Evolutionary conservation across 2,113 vertebrate species (phyloP).

Genomic region (Scalopus aquaticus): DNA sequence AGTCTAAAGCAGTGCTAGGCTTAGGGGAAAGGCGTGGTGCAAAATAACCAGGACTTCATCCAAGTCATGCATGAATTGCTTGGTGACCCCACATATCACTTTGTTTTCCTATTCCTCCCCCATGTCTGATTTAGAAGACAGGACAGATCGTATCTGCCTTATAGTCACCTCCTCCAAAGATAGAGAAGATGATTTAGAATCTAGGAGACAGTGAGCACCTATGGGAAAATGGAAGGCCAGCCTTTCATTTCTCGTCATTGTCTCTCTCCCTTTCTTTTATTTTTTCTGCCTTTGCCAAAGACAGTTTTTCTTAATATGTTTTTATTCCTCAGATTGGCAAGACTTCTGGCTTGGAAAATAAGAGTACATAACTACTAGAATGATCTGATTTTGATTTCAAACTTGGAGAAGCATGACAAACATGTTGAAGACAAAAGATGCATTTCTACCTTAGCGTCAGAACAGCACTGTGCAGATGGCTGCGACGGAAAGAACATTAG

Average conservation of each 20-base stretch:
- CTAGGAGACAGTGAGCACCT: background rate
- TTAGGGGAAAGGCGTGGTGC: background rate
- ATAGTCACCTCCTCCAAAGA: background rate
- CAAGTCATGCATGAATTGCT: background rate
- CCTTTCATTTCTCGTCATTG: background rate
- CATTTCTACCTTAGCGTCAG: background rate
- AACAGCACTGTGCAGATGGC: background rate
- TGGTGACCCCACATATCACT: background rate
- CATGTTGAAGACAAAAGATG: background rate
- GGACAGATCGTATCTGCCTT: conserved; percentile 27
- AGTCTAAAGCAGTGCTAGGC: background rate
- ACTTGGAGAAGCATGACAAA: background rate
- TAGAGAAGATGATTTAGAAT: background rate
- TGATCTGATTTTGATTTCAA: conserved; percentile 17
- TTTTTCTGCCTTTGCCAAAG: background rate
- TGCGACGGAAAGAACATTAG: background rate
- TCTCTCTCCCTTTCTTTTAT: background rate
- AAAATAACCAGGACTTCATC: background rate
- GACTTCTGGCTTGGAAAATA: background rate
- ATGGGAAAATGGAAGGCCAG: background rate
- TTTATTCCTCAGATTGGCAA: conserved; percentile 28
- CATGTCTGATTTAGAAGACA: conserved; percentile 12
- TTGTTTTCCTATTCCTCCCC: background rate
- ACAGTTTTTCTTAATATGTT: background rate
- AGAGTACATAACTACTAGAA: background rate